phyloP scores from a whole-genome alignment of 2,113 vertebrate genomes.

The Origma solitaria region DNA sequence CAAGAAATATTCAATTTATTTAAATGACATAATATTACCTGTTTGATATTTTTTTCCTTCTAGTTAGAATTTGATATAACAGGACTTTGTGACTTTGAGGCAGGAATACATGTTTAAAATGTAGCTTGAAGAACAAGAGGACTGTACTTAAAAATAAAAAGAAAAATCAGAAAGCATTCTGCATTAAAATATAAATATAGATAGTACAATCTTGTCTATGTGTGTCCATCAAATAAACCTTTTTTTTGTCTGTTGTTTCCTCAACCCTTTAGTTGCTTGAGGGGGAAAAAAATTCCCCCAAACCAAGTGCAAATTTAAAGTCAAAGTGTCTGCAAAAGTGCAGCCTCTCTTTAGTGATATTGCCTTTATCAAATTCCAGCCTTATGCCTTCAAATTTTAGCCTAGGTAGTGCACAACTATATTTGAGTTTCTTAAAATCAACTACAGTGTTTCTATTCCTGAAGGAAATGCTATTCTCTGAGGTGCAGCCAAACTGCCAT shows the following conservation, averaged over 20 bases:
- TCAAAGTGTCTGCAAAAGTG: not conserved
- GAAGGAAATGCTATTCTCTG: not conserved
- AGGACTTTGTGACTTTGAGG: not conserved
- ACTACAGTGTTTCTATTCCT: not conserved
- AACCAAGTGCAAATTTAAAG: not conserved
- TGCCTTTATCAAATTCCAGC: not conserved
- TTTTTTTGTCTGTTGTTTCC: not conserved
- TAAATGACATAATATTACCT: not conserved
- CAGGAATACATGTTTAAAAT: not conserved
- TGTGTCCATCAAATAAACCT: not conserved
- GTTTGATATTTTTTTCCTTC: not conserved
- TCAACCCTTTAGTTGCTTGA: not conserved
- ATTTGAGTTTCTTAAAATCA: not conserved
- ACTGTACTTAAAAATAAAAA: not conserved
- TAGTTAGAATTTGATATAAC: not conserved
- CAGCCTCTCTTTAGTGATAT: not conserved
- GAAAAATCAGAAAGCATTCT: not conserved
- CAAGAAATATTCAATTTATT: not conserved
- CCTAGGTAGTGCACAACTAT: not conserved
- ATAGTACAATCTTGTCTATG: not conserved
- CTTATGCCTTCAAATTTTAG: not conserved
- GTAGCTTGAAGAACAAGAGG: not conserved
- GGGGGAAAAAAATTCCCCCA: not conserved
- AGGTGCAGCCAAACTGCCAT: not conserved
- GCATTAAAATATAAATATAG: not conserved